Evolutionary conservation across 2,113 vertebrate species (phyloP), one percentile per base, ranked within the genome.

Genomic region (Colius striatus): DNA sequence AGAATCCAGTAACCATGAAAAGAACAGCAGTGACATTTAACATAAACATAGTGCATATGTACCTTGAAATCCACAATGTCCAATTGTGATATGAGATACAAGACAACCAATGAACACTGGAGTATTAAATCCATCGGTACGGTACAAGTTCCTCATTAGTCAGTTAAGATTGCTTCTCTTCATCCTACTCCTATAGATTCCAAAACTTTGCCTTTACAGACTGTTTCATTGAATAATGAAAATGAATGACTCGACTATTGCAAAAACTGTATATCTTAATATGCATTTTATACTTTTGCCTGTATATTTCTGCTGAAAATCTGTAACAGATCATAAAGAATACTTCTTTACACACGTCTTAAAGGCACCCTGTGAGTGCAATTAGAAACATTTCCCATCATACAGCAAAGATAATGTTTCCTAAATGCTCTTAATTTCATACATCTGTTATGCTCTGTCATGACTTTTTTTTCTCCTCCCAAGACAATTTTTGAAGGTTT

Each of bases 401-500:
- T 75, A 72, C 61, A 94, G 45, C 54, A 96, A 87, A 71, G 67
- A 74, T 95, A 75, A 94, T 80, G 94, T 97, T 95, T 93, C 87
- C 81, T 93, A 93, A 96, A 92, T 14, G 75, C 87, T 95, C 94
- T 90, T 95, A 94, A 97, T 97, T 96, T 97, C 93, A 91, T 97
- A 95, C 95, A 96, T 97, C 96, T 97, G 94, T 96, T 97, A 97
- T 92, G 94, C 87, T 94, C 95, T 93, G 89, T 96, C 96, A 94
- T 91, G 94, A 95, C 5, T 20, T 86, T 87, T 94, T 85, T 94
- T 94, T 95, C 67, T 84, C 70, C 41, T 90, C 85, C 81, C 87
- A 74, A 90, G 84, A 96, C 82, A 87, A 84, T 96, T 97, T 97
- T 93, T 92, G 93, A 97, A 97, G 83, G 45, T 95, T 97, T 93